phyloP scores from a whole-genome alignment of 2,888 invertebrate species.

The Acanthopleura granulata region DNA sequence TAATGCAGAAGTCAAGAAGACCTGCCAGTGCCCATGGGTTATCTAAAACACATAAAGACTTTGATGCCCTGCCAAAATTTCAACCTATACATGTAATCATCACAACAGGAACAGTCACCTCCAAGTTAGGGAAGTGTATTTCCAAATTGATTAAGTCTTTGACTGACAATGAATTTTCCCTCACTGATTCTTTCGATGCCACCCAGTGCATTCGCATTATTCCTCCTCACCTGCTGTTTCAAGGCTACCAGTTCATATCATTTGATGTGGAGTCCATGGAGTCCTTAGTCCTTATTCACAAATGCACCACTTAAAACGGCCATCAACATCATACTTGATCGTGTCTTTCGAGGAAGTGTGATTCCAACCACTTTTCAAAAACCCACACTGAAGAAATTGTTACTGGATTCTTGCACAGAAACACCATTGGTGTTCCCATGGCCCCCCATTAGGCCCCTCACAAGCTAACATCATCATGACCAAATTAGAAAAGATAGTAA shows the following conservation, averaged over 20 bases:
- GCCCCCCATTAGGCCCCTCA: no score
- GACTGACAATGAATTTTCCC: background rate
- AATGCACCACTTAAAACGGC: background rate
- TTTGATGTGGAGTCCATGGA: conserved; percentile 2
- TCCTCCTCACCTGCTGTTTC: background rate
- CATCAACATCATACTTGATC: background rate
- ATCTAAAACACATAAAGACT: background rate
- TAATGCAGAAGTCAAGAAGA: background rate
- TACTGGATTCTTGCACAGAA: no score
- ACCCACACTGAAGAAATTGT: no score
- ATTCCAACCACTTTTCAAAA: no score
- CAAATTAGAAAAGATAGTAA: no score
- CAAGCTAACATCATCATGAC: no score
- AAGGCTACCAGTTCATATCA: background rate
- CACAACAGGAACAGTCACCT: background rate
- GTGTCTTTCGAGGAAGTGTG: no score
- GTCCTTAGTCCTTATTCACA: conserved; percentile 1
- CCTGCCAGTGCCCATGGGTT: background rate
- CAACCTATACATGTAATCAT: background rate
- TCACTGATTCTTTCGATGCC: background rate
- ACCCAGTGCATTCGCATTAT: background rate
- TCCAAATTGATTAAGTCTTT: background rate
- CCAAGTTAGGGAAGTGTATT: background rate
- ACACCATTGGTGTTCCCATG: no score
- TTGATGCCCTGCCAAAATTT: background rate